Base-by-base conservation (phyloP, 2,797 vertebrate genomes). In the Semaprochilodus insignis region DNA sequence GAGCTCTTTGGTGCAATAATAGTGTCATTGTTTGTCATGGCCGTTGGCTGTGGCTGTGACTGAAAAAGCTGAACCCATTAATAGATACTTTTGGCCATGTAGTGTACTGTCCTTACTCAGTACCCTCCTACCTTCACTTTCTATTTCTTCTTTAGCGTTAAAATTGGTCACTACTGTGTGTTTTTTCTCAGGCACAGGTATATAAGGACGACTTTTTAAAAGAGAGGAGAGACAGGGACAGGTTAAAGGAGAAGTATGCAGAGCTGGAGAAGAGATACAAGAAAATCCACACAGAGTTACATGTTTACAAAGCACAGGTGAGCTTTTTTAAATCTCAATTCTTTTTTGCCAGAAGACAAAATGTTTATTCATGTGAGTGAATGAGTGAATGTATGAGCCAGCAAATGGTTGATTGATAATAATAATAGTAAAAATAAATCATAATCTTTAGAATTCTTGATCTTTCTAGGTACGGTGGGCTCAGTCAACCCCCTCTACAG, bases 121-220 rank as follows among this genome's bases (percentile, higher is more conserved):
- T n/a, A 4, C 66, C 11, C 1, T 16, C 17, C 1, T 11, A 21
- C 21, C 19, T 67, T 69, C 34, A 19, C 40, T 6, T 6, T 25
- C 17, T 44, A 44, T 19, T 16, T 8, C 16, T 21, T 6, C 0
- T n/a, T 69, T 44, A 44, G 44, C 27, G 70, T 70, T 54, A 55
- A 31, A 19, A 17, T 17, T 34, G 27, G 17, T 4, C 14, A 6
- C 7, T 27, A 17, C 19, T 74, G 16, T 72, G 44, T 74, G 51
- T 16, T 52, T 23, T 63, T 17, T 13, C 2, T 62, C 23, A 94
- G 93, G 93, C 92, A 0, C 86, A 92, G n/a, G 85, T 92, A 23
- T 93, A 91, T 80, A 92, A 92, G 70, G 93, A 94, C 34, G 93
- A 94, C 90, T 93, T 94, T 15, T 0, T 89, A 66, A 93, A 82